Conservation (phyloP, 2,113 vertebrate species). For the Rhinopomastus cyanomelas region DNA sequence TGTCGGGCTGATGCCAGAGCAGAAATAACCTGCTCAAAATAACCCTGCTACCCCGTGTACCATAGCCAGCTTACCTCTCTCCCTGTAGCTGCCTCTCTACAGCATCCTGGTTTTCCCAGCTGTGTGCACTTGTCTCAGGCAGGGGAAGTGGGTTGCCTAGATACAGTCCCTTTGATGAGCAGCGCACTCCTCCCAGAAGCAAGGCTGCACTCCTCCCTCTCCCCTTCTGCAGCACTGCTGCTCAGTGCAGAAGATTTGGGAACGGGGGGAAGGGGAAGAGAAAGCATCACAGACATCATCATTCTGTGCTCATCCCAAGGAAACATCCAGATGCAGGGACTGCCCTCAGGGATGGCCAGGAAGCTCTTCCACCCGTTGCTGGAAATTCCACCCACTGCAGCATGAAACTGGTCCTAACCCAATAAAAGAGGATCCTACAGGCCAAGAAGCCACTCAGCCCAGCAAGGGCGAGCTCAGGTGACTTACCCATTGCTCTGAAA, state of each 20-base stretch:
- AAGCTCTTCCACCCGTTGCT: not conserved
- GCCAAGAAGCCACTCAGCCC: not conserved
- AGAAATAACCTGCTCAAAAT: slow-evolving; percentile 66
- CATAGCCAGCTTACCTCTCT: not conserved
- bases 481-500: not conserved
- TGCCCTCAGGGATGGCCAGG: not conserved
- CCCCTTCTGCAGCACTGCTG: not conserved
- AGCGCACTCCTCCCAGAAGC: slow-evolving; percentile 58
- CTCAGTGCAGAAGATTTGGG: slow-evolving; percentile 8
- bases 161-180: slow-evolving; percentile 71
- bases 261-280: not conserved
- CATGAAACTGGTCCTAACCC: not conserved
- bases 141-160: slow-evolving; percentile 72
- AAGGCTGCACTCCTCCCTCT: not conserved
- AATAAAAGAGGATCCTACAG: not conserved
- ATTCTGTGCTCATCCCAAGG: not conserved
- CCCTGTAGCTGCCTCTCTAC: not conserved
- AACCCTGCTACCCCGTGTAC: not conserved
- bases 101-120: slow-evolving; percentile 60
- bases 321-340: not conserved
- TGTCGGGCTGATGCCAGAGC: not conserved
- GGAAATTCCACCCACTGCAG: too few species aligned
- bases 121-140: slow-evolving; percentile 71
- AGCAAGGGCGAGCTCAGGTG: not conserved
- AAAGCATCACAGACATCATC: not conserved